Percentiles rank a stretch among this genome's conserved stretches.
These are phyloP conservation scores for Harmothoe impar DNA, from an alignment of 2,888 invertebrate genomes.

Conservation along the genomic window DNA sequence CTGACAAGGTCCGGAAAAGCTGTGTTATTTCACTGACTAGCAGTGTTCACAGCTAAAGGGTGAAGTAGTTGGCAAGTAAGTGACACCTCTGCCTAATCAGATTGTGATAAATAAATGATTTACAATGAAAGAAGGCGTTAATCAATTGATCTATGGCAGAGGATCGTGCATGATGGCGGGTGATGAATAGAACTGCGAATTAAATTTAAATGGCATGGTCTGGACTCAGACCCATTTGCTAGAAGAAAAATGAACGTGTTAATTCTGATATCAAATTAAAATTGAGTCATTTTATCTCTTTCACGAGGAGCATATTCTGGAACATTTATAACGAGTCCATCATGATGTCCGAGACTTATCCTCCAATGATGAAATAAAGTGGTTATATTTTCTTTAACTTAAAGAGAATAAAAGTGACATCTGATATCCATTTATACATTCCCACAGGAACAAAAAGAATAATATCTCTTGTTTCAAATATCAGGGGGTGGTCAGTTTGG, in stretches of 20 bases:
- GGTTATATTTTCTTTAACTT: no score
- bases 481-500: not conserved
- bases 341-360: not conserved
- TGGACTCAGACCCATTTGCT: not conserved
- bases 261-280: not conserved
- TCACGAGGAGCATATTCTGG: not conserved
- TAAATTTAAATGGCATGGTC: no score
- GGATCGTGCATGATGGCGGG: not conserved
- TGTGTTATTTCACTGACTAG: constrained; percentile 42
- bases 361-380: not conserved
- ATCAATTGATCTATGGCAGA: constrained; percentile 1
- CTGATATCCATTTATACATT: not conserved
- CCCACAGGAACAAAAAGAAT: no score
- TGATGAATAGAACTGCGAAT: not conserved
- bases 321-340: no score
- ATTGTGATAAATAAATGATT: constrained; percentile 29
- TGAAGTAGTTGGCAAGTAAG: constrained; percentile 22
- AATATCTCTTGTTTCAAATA: not conserved
- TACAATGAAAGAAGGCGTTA: constrained; percentile 5
- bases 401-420: not conserved
- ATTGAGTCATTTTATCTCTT: not conserved
- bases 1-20: constrained; percentile 24
- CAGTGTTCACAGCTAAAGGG: constrained; percentile 9
- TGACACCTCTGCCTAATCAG: constrained; percentile 22
- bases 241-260: not conserved